phyloP scores from a whole-genome alignment of 2,113 vertebrate genomes.

The Lagopus muta region DNA sequence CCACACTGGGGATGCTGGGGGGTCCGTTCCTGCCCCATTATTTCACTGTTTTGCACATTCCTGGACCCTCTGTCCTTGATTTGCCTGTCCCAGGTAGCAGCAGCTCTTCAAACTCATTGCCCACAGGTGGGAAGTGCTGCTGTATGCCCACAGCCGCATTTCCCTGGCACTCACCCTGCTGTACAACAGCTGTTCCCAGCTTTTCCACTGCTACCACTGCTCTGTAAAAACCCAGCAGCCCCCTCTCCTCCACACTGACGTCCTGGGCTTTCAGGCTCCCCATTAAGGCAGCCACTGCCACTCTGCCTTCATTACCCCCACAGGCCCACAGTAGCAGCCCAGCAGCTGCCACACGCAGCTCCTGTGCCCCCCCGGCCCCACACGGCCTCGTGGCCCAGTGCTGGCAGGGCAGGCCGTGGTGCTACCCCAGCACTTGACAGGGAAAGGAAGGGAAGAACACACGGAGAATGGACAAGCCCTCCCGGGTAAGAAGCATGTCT shows the following conservation, averaged over 20 bases:
- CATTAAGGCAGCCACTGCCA: background rate
- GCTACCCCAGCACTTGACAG: too few relatives aligned
- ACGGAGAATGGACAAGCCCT: background rate
- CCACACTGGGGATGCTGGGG: accelerated
- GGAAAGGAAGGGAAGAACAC: too few relatives aligned
- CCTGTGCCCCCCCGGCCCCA: too few relatives aligned
- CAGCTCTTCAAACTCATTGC: background rate
- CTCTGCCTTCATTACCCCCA: accelerated
- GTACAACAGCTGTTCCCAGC: background rate
- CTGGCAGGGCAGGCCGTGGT: background rate
- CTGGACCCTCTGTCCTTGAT: accelerated
- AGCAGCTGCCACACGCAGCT: background rate
- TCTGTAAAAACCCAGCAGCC: background rate
- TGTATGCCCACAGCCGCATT: background rate
- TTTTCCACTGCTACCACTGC: background rate
- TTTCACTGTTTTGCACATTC: background rate
- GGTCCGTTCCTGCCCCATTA: background rate
- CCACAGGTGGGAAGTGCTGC: background rate
- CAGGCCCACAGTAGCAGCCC: too few relatives aligned
- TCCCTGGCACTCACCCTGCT: background rate
- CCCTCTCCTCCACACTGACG: background rate
- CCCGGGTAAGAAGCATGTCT: accelerated
- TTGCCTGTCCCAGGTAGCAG: accelerated
- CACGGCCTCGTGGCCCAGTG: accelerated
- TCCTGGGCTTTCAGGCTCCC: background rate